A percentile compares a stretch with the other conserved stretches of the same genome.
Evolutionary conservation across 2,797 vertebrate species (phyloP).

Genomic region (Pantherophis alleghaniensis): DNA sequence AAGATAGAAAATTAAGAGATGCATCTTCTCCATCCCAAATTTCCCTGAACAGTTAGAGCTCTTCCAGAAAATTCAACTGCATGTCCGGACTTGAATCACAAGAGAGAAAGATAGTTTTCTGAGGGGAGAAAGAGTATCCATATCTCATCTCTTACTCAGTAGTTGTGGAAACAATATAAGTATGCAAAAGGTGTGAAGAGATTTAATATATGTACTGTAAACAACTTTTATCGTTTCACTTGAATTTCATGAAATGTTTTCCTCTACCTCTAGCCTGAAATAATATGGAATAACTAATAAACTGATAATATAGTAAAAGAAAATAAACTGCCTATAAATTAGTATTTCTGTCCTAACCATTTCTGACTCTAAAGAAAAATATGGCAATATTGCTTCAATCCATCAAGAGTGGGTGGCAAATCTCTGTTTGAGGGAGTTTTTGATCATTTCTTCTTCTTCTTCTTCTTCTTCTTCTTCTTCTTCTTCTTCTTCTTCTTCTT

Average conservation of each 20-base stretch:
- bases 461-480: too few species aligned
- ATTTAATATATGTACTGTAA: background rate
- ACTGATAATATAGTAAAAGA: background rate
- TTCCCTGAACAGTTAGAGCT: background rate
- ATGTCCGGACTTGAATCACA: background rate
- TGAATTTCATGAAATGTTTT: background rate
- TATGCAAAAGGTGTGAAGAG: background rate
- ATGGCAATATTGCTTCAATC: background rate
- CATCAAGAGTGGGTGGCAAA: background rate
- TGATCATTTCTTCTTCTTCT: background rate
- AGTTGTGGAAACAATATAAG: background rate
- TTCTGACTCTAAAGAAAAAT: background rate
- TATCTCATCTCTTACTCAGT: background rate
- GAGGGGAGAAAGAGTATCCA: background rate
- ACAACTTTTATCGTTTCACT: background rate
- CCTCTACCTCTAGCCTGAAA: background rate
- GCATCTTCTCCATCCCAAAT: background rate
- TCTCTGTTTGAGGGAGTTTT: background rate
- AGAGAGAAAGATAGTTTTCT: background rate
- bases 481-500: too few species aligned
- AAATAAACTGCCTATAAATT: background rate
- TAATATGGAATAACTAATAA: background rate
- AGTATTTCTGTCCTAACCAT: background rate
- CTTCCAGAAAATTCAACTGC: background rate
- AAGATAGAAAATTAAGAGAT: background rate